A percentile compares a stretch with the other conserved stretches of the same genome.
These are phyloP conservation scores for Machimus atricapillus DNA, from an alignment of 2,888 invertebrate genomes.

Conservation along the genomic window DNA sequence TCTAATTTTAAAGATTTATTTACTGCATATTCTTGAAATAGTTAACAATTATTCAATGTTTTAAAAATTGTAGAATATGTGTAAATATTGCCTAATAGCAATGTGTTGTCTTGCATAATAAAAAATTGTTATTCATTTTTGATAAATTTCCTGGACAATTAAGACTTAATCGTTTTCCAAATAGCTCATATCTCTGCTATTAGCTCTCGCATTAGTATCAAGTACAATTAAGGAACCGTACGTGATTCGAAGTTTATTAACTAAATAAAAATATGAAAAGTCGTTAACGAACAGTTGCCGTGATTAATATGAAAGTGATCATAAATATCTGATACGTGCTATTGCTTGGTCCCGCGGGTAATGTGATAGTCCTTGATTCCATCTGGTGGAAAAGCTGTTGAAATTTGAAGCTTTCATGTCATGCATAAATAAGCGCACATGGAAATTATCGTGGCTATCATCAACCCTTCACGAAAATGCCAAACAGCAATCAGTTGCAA, in stretches of 20 bases:
- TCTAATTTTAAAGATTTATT: not conserved
- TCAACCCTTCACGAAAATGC: constrained; percentile 40
- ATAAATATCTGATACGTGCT: constrained; percentile 14
- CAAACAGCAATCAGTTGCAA: constrained; percentile 41
- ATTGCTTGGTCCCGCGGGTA: not conserved
- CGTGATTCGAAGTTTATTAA: not conserved
- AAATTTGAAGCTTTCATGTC: constrained; percentile 45
- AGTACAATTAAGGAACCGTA: not conserved
- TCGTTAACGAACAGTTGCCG: not conserved
- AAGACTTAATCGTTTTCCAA: not conserved
- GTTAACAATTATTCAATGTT: too few species aligned
- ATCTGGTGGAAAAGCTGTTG: constrained; percentile 24
- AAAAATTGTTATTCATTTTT: not conserved
- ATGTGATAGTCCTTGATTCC: not conserved
- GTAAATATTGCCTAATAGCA: too few species aligned
- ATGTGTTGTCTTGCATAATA: not conserved
- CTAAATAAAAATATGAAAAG: not conserved
- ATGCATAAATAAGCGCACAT: constrained; percentile 46
- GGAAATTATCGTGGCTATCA: constrained; percentile 44
- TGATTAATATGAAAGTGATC: constrained; percentile 25
- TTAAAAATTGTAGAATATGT: too few species aligned
- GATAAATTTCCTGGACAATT: not conserved
- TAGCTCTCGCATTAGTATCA: not conserved
- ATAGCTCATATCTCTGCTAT: not conserved
- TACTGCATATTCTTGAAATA: not conserved